These are phyloP conservation scores for Pelobates cultripes DNA, from an alignment of 2,797 vertebrate species.

Conservation along the genomic window DNA sequence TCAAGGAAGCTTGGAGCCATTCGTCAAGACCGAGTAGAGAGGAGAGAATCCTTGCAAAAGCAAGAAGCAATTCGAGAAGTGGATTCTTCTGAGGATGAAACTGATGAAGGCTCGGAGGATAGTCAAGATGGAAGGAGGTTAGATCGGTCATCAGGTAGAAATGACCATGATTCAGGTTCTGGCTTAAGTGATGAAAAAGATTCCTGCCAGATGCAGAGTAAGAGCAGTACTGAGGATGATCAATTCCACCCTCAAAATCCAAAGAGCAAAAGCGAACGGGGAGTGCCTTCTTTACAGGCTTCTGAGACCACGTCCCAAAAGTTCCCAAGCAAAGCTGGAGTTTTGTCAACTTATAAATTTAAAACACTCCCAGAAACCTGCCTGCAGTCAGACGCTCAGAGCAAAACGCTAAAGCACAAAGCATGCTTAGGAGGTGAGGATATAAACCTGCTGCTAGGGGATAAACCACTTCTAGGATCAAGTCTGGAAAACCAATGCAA, in stretches of 20 bases:
- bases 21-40: slow-evolving; percentile 90
- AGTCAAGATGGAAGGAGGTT: slow-evolving; percentile 81
- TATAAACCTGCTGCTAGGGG: slow-evolving; percentile 53
- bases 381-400: slow-evolving; percentile 50
- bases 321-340: fast-evolving
- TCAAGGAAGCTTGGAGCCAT: slow-evolving; percentile 82
- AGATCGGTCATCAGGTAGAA: slow-evolving; percentile 56
- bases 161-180: slow-evolving; percentile 61
- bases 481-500: slow-evolving; percentile 57
- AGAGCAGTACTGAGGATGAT: slow-evolving; percentile 68
- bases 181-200: slow-evolving; percentile 65
- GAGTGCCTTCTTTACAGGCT: slow-evolving; percentile 38
- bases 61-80: slow-evolving; percentile 96
- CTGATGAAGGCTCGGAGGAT: slow-evolving; percentile 89
- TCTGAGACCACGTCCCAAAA: slow-evolving; percentile 50
- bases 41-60: slow-evolving; percentile 92
- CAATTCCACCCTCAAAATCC: slow-evolving; percentile 66
- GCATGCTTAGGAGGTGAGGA: slow-evolving; percentile 51
- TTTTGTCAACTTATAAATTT: slow-evolving; percentile 8
- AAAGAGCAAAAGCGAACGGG: slow-evolving; percentile 59
- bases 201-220: slow-evolving; percentile 65
- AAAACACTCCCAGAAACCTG: slow-evolving; percentile 48
- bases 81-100: slow-evolving; percentile 93
- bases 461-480: slow-evolving; percentile 40
- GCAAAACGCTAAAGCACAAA: slow-evolving; percentile 54